phyloP scores from a whole-genome alignment of 2,113 vertebrate species.

The Vulpes vulpes region DNA sequence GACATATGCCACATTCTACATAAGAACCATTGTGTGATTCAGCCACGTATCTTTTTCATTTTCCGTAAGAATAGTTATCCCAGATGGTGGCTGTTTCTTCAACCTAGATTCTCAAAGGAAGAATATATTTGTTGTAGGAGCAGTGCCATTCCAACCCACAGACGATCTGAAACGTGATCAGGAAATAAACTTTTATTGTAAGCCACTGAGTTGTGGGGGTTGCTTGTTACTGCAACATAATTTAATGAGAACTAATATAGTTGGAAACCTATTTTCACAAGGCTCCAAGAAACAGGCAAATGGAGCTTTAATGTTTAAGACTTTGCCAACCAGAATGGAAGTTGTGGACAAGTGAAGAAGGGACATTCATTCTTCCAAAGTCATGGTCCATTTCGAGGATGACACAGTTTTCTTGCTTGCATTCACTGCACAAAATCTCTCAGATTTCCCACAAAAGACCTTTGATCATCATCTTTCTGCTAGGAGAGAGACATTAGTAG shows the following conservation, averaged over 20 bases:
- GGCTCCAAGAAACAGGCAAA: neutral
- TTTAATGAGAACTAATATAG: neutral
- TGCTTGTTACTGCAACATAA: neutral
- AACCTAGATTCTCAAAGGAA: conserved; percentile 18
- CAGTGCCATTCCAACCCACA: neutral
- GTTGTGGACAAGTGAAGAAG: conserved; percentile 9
- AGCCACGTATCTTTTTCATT: neutral
- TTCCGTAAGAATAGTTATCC: neutral
- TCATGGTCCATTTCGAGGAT: conserved; percentile 8
- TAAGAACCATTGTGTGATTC: neutral
- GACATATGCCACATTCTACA: neutral
- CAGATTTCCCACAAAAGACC: neutral
- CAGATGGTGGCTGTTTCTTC: neutral
- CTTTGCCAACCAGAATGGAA: neutral
- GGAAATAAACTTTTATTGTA: neutral
- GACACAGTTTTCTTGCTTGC: neutral
- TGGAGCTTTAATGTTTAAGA: neutral
- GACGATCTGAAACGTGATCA: neutral
- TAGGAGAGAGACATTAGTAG: neutral
- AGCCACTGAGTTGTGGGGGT: neutral
- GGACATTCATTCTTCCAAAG: conserved; percentile 6
- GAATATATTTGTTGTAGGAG: neutral
- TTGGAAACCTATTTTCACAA: neutral
- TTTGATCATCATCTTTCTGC: conserved; percentile 19
- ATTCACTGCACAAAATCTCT: neutral